Conservation (phyloP, 2,888 invertebrate genomes). For the Apotomis turbidana region DNA sequence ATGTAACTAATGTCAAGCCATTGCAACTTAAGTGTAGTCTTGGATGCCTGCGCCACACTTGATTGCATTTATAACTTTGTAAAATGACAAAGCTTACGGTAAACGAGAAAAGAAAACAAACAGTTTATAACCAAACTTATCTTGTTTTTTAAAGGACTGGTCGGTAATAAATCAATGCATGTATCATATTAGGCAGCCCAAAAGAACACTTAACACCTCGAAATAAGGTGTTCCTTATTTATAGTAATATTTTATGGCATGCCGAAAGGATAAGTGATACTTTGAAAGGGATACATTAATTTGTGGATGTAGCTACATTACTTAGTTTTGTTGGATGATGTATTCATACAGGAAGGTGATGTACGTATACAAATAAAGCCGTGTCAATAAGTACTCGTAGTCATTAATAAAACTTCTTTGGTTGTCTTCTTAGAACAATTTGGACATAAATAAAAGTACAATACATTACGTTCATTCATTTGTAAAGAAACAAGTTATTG, state of each 20-base stretch:
- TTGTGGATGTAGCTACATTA: constrained; percentile 22
- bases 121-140: constrained; percentile 32
- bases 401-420: constrained; percentile 10
- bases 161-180: constrained; percentile 32
- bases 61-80: constrained; percentile 26
- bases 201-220: constrained; percentile 23
- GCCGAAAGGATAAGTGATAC: constrained; percentile 39
- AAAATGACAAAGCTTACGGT: constrained; percentile 33
- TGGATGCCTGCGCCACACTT: constrained; percentile 11
- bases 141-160: constrained; percentile 35
- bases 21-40: not conserved
- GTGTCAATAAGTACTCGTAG: constrained; percentile 19
- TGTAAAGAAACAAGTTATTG: too few species aligned
- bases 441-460: not conserved
- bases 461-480: not conserved
- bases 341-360: constrained; percentile 20
- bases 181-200: constrained; percentile 10
- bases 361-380: not conserved
- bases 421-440: constrained; percentile 5
- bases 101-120: constrained; percentile 32
- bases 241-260: constrained; percentile 22
- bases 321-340: constrained; percentile 22
- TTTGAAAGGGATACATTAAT: constrained; percentile 33
- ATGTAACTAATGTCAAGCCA: constrained; percentile 14
- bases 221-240: constrained; percentile 12